These are phyloP conservation scores for Dione juno DNA, from an alignment of 2,888 invertebrate species.

Conservation along the genomic window DNA sequence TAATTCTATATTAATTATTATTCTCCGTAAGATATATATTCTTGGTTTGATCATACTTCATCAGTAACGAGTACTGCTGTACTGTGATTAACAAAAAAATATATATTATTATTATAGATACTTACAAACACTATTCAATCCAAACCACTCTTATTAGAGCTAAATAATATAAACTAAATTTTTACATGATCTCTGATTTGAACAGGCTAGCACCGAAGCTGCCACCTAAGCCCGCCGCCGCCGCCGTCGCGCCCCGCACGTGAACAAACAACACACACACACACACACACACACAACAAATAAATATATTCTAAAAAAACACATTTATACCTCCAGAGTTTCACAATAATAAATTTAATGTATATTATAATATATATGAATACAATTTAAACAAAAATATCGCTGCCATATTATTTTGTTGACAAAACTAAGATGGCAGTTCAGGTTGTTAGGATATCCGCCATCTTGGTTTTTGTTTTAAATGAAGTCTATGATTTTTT, in stretches of 20 bases:
- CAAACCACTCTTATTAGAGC: too few relatives aligned
- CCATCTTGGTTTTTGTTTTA: background rate
- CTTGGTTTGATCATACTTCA: too few relatives aligned
- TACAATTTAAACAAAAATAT: background rate
- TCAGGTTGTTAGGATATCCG: background rate
- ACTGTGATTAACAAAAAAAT: too few relatives aligned
- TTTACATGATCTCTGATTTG: background rate
- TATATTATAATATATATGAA: background rate
- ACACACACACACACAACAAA: background rate
- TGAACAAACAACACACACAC: constrained; percentile 34
- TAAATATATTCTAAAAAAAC: background rate
- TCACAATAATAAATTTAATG: background rate
- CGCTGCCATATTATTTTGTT: constrained; percentile 7
- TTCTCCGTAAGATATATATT: too few relatives aligned
- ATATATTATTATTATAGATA: too few relatives aligned
- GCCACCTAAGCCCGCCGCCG: constrained; percentile 69
- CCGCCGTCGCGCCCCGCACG: constrained; percentile 60
- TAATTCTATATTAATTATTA: too few relatives aligned
- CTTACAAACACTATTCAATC: too few relatives aligned
- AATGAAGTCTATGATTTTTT: background rate
- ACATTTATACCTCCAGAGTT: background rate
- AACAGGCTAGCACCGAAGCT: constrained; percentile 63
- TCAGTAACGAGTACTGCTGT: too few relatives aligned
- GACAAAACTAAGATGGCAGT: background rate
- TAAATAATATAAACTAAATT: too few relatives aligned